Conservation (phyloP, 2,888 invertebrate species). For the Tiphia femorata region DNA sequence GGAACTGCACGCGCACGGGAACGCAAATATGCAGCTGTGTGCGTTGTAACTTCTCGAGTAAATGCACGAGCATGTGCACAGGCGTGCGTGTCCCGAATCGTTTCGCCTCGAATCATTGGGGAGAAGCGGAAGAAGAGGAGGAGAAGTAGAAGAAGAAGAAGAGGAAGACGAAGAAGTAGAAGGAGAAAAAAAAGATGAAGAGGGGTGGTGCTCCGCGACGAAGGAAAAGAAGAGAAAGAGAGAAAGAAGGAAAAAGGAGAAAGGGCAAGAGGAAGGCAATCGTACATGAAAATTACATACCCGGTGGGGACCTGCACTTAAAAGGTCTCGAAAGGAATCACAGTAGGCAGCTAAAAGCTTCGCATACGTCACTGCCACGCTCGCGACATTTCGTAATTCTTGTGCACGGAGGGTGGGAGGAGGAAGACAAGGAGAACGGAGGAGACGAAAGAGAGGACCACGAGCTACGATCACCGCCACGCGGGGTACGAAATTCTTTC, state of each 20-base stretch:
- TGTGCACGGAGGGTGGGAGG: no score
- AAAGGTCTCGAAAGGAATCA: constrained; percentile 46
- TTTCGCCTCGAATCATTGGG: neutral
- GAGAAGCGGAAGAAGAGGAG: neutral
- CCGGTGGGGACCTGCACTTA: constrained; percentile 44
- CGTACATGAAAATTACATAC: constrained; percentile 52
- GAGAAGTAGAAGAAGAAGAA: neutral
- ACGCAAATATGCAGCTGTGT: constrained; percentile 11
- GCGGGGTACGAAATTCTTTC: no score
- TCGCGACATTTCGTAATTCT: constrained; percentile 39
- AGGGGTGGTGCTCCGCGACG: neutral
- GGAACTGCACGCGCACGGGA: constrained; percentile 1
- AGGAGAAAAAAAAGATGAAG: neutral
- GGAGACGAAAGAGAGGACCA: no score
- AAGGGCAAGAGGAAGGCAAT: constrained; percentile 30
- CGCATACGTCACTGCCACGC: constrained; percentile 46
- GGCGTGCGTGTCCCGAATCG: neutral
- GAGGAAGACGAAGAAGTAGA: neutral
- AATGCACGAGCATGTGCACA: constrained; percentile 29
- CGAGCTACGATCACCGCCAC: no score
- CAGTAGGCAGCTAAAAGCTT: constrained; percentile 46
- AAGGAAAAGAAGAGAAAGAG: constrained; percentile 16
- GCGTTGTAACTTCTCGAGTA: constrained; percentile 31
- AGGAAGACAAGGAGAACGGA: no score
- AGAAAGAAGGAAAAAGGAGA: constrained; percentile 6